These are phyloP conservation scores for Neoitamus cyanurus DNA, from an alignment of 2,888 invertebrate genomes.

Conservation along the genomic window DNA sequence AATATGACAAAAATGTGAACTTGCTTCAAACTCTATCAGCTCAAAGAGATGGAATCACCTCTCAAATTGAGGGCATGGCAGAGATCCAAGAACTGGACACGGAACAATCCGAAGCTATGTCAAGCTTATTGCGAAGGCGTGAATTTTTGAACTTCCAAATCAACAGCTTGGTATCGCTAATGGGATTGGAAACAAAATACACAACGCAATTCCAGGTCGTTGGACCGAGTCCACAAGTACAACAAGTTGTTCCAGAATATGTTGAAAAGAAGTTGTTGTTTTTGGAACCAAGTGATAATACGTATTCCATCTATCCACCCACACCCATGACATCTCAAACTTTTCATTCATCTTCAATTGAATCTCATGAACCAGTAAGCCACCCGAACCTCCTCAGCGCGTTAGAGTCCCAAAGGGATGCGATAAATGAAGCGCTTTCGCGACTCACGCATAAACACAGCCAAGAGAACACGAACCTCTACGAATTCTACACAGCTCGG, in stretches of 20 bases:
- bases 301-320: too few species aligned
- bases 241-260: not conserved
- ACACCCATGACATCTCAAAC: not conserved
- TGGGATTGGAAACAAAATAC: constrained; percentile 2
- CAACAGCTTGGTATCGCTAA: not conserved
- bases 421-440: too few species aligned
- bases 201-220: not conserved
- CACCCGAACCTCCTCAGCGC: too few species aligned
- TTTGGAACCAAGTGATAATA: too few species aligned
- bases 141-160: constrained; percentile 13
- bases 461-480: not conserved
- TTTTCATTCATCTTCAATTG: not conserved
- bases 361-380: not conserved
- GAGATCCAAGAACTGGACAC: not conserved
- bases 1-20: not conserved
- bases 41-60: constrained; percentile 7
- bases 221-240: not conserved
- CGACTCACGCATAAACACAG: not conserved
- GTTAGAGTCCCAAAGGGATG: too few species aligned
- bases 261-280: not conserved
- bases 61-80: not conserved
- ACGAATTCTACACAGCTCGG: not conserved
- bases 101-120: not conserved
- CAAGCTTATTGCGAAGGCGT: not conserved
- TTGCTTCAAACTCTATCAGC: not conserved